A percentile compares a stretch with the other conserved stretches of the same genome.
phyloP scores from a whole-genome alignment of 2,113 vertebrate genomes.

The Xiphias gladius region DNA sequence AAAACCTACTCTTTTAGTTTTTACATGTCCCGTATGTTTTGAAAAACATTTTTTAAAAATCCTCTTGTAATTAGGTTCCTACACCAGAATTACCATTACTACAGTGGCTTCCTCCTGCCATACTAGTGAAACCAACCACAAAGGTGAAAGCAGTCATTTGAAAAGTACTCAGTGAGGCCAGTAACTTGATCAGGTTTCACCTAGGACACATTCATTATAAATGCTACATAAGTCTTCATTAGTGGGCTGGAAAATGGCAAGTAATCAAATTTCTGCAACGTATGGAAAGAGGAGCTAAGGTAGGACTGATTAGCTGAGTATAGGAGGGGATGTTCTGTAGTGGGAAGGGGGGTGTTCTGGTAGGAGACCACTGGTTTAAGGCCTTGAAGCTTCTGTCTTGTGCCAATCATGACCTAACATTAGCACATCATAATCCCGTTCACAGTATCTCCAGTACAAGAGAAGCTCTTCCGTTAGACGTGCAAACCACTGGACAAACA shows the following conservation, averaged over 20 bases:
- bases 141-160: constrained; percentile 78
- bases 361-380: constrained; percentile 12
- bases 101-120: constrained; percentile 60
- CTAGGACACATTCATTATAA: constrained; percentile 77
- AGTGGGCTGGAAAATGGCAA: constrained; percentile 83
- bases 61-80: constrained; percentile 64
- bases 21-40: constrained; percentile 6
- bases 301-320: constrained; percentile 58
- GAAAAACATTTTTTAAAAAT: constrained; percentile 27
- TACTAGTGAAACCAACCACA: constrained; percentile 69
- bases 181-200: constrained; percentile 78
- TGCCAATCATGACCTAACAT: constrained; percentile 58
- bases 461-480: constrained; percentile 46
- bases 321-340: neutral
- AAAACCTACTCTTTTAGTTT: neutral
- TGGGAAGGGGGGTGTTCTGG: constrained; percentile 2
- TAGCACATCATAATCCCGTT: constrained; percentile 45
- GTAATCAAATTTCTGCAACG: constrained; percentile 80
- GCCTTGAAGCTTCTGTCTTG: constrained; percentile 26
- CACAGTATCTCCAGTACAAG: constrained; percentile 31
- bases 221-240: constrained; percentile 78
- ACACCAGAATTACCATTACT: constrained; percentile 47
- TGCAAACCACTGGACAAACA: constrained; percentile 19
- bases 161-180: constrained; percentile 75
- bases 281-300: constrained; percentile 69